phyloP scores from a whole-genome alignment of 2,888 invertebrate genomes.

The Thera britannica region DNA sequence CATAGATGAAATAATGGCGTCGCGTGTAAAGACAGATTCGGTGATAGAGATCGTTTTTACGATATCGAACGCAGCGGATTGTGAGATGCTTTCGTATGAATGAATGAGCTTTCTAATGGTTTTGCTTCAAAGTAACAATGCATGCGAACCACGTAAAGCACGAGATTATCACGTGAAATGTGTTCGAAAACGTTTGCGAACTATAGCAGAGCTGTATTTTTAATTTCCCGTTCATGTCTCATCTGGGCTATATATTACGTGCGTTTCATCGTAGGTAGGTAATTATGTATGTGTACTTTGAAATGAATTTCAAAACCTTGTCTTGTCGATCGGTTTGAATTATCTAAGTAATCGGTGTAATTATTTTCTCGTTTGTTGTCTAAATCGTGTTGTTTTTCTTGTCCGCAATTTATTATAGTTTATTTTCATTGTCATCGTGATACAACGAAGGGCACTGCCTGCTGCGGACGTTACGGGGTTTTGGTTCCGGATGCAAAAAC shows the following conservation, averaged over 20 bases:
- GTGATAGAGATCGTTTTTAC: conserved; percentile 43
- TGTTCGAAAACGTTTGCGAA: conserved; percentile 17
- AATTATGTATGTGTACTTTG: not conserved
- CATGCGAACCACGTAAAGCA: conserved; percentile 42
- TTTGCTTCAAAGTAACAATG: conserved; percentile 47
- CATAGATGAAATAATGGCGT: conserved; percentile 48
- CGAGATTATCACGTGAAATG: conserved; percentile 28
- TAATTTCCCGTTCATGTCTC: too few species aligned
- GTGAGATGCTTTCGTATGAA: conserved; percentile 52
- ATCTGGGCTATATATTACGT: too few species aligned
- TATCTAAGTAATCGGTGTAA: conserved; percentile 18
- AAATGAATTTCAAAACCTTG: conserved; percentile 11
- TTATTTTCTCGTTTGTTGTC: conserved; percentile 23
- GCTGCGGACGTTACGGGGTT: conserved; percentile 56
- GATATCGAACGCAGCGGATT: conserved; percentile 55
- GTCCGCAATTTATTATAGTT: conserved; percentile 30
- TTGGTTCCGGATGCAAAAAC: conserved; percentile 55
- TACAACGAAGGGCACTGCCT: conserved; percentile 50
- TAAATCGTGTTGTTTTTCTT: conserved; percentile 27
- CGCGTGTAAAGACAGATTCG: conserved; percentile 61
- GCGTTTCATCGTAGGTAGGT: too few species aligned
- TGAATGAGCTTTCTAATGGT: conserved; percentile 68
- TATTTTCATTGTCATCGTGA: conserved; percentile 41
- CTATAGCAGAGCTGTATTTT: not conserved
- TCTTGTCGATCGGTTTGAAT: conserved; percentile 7